Conservation (phyloP, 2,888 invertebrate genomes). For the Aleiodes leptofemur region DNA sequence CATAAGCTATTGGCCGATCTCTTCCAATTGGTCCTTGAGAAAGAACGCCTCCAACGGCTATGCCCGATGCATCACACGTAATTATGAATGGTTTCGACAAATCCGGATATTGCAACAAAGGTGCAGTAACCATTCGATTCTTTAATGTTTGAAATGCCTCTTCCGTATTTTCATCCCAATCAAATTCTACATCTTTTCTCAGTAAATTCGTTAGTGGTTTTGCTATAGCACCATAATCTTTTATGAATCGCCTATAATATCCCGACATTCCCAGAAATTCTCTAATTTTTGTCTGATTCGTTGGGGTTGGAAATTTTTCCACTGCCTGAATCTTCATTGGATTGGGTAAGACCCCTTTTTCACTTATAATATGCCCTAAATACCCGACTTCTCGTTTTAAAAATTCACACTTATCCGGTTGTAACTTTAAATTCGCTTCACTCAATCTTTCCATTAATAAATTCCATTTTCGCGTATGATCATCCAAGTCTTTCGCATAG, state of each 20-base stretch:
- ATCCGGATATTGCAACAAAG: conserved; percentile 40
- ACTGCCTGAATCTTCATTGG: conserved; percentile 46
- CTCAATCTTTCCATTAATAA: conserved; percentile 40
- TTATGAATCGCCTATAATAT: conserved; percentile 50
- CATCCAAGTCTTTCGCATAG: conserved; percentile 45
- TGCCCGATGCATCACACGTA: conserved; percentile 47
- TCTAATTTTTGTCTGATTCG: conserved; percentile 39
- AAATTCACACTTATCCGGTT: too few relatives aligned
- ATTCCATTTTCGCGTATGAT: conserved; percentile 49
- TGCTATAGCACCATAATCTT: conserved; percentile 39
- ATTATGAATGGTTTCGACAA: conserved; percentile 34
- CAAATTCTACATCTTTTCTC: conserved; percentile 29
- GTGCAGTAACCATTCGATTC: conserved; percentile 39
- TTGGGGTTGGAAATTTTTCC: conserved; percentile 43
- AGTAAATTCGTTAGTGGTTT: conserved; percentile 42
- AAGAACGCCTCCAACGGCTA: conserved; percentile 58
- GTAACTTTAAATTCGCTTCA: too few relatives aligned
- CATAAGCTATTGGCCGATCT: conserved; percentile 38
- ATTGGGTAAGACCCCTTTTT: conserved; percentile 11
- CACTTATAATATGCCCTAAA: too few relatives aligned
- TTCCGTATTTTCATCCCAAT: conserved; percentile 41
- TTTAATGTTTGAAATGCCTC: conserved; percentile 48
- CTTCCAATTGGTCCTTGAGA: conserved; percentile 56
- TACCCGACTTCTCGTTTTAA: too few relatives aligned
- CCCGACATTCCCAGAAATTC: conserved; percentile 42